Conservation (phyloP, 2,797 vertebrate genomes). For the Neoniphon sammara region DNA sequence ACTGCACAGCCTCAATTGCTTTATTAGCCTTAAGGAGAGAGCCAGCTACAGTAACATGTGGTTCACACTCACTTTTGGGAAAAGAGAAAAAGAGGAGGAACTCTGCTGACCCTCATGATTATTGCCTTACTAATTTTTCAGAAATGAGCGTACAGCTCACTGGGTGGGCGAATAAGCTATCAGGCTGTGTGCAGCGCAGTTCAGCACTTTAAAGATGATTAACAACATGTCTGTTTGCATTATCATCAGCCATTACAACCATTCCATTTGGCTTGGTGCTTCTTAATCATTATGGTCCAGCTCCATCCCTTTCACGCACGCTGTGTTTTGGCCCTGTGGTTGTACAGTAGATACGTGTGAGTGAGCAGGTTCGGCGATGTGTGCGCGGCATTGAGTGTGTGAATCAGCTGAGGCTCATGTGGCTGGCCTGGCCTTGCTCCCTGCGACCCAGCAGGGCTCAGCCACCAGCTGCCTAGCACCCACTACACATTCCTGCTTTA, state of each 20-base stretch:
- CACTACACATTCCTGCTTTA: conserved; percentile 83
- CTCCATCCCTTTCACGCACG: conserved; percentile 21
- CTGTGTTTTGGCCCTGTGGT: conserved; percentile 24
- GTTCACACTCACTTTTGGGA: conserved; percentile 64
- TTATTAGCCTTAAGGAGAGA: conserved; percentile 60
- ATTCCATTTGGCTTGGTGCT: conserved; percentile 24
- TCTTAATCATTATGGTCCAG: conserved; percentile 36
- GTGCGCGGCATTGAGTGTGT: conserved; percentile 54
- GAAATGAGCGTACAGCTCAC: conserved; percentile 47
- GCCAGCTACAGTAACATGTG: conserved; percentile 66
- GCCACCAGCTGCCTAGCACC: conserved; percentile 80
- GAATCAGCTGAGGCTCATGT: conserved; percentile 87
- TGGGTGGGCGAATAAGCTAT: conserved; percentile 61
- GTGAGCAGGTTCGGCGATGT: conserved; percentile 30
- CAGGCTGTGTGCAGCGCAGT: conserved; percentile 1
- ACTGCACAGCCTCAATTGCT: conserved; percentile 39
- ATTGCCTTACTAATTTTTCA: conserved; percentile 61
- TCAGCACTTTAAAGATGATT: conserved; percentile 61
- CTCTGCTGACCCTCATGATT: conserved; percentile 71
- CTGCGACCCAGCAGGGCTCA: conserved; percentile 77
- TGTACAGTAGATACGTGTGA: conserved; percentile 29
- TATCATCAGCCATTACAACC: conserved; percentile 43
- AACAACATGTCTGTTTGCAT: conserved; percentile 64
- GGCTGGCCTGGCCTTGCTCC: conserved; percentile 79
- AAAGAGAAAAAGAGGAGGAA: conserved; percentile 48